phyloP scores from a whole-genome alignment of 2,797 vertebrate species.

The Crenichthys baileyi region DNA sequence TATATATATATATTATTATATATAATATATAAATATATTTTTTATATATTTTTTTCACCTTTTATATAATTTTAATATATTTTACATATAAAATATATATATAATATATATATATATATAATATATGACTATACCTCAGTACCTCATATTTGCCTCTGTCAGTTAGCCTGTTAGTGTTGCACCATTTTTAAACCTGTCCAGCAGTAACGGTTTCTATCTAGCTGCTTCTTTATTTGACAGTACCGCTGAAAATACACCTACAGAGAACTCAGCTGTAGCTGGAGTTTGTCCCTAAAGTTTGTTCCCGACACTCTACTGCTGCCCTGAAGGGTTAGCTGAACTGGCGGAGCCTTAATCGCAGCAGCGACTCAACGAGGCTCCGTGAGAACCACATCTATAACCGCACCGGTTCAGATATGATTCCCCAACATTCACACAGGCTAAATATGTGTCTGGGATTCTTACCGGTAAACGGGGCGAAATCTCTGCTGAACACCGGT shows the following conservation, averaged over 20 bases:
- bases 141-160: not conserved
- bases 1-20: not conserved
- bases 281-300: not conserved
- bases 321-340: conserved; percentile 40
- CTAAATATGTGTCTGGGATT: not conserved
- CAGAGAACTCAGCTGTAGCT: not conserved
- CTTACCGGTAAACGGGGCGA: conserved; percentile 91
- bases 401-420: not conserved
- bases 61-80: too few relatives aligned
- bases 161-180: conserved; percentile 8
- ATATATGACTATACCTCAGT: not conserved
- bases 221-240: not conserved
- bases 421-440: too few relatives aligned
- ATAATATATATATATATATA: too few relatives aligned
- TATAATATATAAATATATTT: too few relatives aligned
- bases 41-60: too few relatives aligned
- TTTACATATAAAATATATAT: too few relatives aligned
- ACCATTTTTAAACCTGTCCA: not conserved
- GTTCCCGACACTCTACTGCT: conserved; percentile 14
- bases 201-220: not conserved
- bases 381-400: not conserved
- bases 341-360: conserved; percentile 36
- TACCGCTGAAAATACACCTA: fast-evolving
- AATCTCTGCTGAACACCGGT: conserved; percentile 92
- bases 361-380: conserved; percentile 33